Evolutionary conservation across 2,113 vertebrate species (phyloP).

Genomic region (Forbesichthys agassizii): DNA sequence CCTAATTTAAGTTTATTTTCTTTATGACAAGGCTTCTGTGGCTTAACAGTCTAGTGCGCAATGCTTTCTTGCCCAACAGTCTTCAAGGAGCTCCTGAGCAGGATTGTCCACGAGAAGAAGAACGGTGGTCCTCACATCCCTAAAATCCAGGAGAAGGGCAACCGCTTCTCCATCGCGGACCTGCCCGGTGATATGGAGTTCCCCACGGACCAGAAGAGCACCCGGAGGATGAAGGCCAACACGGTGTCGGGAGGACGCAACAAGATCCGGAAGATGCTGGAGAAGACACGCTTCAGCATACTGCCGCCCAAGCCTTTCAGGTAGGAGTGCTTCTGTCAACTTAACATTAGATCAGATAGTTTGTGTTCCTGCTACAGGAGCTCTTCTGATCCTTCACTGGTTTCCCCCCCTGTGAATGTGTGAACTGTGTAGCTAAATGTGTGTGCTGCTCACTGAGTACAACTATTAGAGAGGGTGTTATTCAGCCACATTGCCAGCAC

Average conservation of each 20-base stretch:
- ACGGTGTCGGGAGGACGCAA: conserved; percentile 93
- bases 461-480: too few species aligned
- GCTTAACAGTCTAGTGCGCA: not conserved
- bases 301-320: conserved; percentile 95
- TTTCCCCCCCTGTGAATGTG: too few species aligned
- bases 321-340: conserved; percentile 64
- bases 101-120: conserved; percentile 87
- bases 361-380: not conserved
- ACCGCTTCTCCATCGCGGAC: conserved; percentile 95
- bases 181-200: conserved; percentile 92
- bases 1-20: too few species aligned
- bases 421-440: too few species aligned
- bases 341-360: not conserved
- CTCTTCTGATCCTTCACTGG: not conserved
- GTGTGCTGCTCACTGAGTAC: too few species aligned
- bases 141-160: conserved; percentile 94
- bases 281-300: conserved; percentile 95
- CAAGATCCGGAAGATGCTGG: conserved; percentile 95
- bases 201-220: conserved; percentile 86
- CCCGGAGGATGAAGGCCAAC: conserved; percentile 94
- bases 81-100: conserved; percentile 94
- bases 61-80: conserved; percentile 68
- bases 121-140: conserved; percentile 91
- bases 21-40: too few species aligned
- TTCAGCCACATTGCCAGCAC: too few species aligned